Conservation (phyloP, 2,888 invertebrate genomes). For the Troides helena region DNA sequence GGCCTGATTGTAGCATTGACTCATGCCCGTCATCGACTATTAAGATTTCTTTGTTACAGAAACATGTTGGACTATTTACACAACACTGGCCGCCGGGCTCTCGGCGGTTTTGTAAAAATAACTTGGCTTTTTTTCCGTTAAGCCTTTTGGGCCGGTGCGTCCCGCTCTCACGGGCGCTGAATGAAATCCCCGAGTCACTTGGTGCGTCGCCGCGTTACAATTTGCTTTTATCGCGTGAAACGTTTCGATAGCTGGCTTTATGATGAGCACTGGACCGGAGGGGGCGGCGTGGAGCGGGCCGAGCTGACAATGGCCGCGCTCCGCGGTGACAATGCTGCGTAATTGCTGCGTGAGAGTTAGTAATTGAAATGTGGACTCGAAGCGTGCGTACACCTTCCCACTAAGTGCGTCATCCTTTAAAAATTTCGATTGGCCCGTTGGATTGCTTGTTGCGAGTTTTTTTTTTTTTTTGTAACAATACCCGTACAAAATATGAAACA, state of each 20-base stretch:
- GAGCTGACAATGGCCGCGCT: slow-evolving; percentile 60
- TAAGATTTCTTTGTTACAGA: slow-evolving; percentile 79
- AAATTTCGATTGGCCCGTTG: slow-evolving; percentile 60
- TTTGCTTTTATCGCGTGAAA: slow-evolving; percentile 72
- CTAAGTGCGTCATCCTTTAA: slow-evolving; percentile 61
- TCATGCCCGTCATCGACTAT: slow-evolving; percentile 78
- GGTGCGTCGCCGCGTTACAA: slow-evolving; percentile 66
- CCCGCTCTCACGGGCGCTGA: slow-evolving; percentile 73
- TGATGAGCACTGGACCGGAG: slow-evolving; percentile 64
- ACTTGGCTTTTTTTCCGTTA: slow-evolving; percentile 61
- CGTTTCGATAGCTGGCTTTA: slow-evolving; percentile 68
- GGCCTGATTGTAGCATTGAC: slow-evolving; percentile 75
- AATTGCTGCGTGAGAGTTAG: slow-evolving; percentile 71
- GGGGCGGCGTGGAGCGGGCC: slow-evolving; percentile 60
- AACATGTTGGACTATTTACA: slow-evolving; percentile 80
- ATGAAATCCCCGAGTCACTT: slow-evolving; percentile 76
- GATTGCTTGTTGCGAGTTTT: slow-evolving; percentile 38
- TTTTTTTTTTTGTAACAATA: slow-evolving; percentile 31
- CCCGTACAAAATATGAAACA: slow-evolving; percentile 1
- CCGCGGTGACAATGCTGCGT: slow-evolving; percentile 74
- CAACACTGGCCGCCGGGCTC: slow-evolving; percentile 66
- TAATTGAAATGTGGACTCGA: slow-evolving; percentile 63
- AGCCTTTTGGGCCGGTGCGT: slow-evolving; percentile 60
- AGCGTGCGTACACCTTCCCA: slow-evolving; percentile 36
- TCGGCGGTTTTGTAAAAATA: slow-evolving; percentile 69